phyloP scores from a whole-genome alignment of 2,888 invertebrate species.

The Clepsis dumicolana region DNA sequence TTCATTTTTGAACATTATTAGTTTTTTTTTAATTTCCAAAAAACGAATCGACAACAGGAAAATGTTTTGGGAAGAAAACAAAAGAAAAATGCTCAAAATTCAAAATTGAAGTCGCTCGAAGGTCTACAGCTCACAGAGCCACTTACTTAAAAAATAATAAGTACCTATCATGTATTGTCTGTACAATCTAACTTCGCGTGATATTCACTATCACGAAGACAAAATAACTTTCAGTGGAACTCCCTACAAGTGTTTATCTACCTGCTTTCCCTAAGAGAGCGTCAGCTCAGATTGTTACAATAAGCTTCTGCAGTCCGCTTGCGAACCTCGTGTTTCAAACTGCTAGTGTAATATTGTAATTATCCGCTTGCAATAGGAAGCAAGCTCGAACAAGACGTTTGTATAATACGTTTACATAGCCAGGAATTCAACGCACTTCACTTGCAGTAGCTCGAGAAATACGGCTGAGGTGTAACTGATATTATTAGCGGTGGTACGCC shows the following conservation, averaged over 20 bases:
- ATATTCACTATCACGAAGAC: not conserved
- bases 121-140: too few relatives aligned
- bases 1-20: too few relatives aligned
- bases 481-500: not conserved
- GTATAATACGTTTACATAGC: constrained; percentile 13
- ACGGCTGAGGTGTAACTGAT: not conserved
- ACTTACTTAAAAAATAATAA: too few relatives aligned
- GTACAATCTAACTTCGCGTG: too few relatives aligned
- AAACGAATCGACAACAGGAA: too few relatives aligned
- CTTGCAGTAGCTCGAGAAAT: not conserved
- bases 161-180: too few relatives aligned
- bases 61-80: too few relatives aligned
- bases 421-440: constrained; percentile 3
- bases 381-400: constrained; percentile 24
- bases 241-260: constrained; percentile 6
- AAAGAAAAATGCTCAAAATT: too few relatives aligned
- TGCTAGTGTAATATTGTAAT: constrained; percentile 24
- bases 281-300: constrained; percentile 38
- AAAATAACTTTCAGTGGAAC: not conserved
- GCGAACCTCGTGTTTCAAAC: constrained; percentile 23
- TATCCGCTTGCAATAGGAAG: constrained; percentile 22
- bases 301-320: constrained; percentile 14
- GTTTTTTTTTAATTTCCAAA: too few relatives aligned
- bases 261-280: constrained; percentile 8
- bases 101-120: too few relatives aligned